Evolutionary conservation across 2,888 invertebrate species (phyloP), one percentile per base, ranked within the genome.

Genomic region (Protophormia terraenovae): DNA sequence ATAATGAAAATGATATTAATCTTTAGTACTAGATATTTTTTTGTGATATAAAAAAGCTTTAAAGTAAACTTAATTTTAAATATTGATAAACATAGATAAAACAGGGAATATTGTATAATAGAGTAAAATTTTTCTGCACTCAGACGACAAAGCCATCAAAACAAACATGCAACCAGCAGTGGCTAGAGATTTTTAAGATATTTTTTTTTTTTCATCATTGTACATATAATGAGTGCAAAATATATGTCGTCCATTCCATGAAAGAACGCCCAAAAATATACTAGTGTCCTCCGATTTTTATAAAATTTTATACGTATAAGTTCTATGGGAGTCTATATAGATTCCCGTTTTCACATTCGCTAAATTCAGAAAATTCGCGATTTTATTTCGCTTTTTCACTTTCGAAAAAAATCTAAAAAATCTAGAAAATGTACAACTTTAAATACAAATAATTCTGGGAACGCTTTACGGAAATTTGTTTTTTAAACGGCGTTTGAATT

Each of bases 41-140:
- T 60, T 8, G 5, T 41, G 12, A 47, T 19, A 22, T 12, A 50
- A 50, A 62, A 66, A 66, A 16, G 1, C n/a, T 53, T 24, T 41
- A 72, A 35, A 77, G n/a, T 55, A 19, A 45, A 66, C 27, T 72
- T 50, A 58, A 47, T 64, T 73, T 80, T 58, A 58, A 66, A 66
- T 73, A 73, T 58, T 73, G 66, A 73, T 67, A 24, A 67, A 67
- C 32, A n/a, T 14, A 16, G 55, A 77, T 55, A 29, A 55, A 22
- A 35, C 14, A 19, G 14, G 0, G 24, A 38, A 24, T 27, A 2
- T 12, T 12, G 19, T 19, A 60, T 8, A 55, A 19, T 27, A n/a
- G n/a, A 2, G 1, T 1, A n/a, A n/a, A 29, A 7, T 27, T 60
- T 14, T 22, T n/a, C 2, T 32, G 24, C 32, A n/a, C 19, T 10